Evolutionary conservation across 2,113 vertebrate species (phyloP).

Genomic region (Trochalopteron elliotii): DNA sequence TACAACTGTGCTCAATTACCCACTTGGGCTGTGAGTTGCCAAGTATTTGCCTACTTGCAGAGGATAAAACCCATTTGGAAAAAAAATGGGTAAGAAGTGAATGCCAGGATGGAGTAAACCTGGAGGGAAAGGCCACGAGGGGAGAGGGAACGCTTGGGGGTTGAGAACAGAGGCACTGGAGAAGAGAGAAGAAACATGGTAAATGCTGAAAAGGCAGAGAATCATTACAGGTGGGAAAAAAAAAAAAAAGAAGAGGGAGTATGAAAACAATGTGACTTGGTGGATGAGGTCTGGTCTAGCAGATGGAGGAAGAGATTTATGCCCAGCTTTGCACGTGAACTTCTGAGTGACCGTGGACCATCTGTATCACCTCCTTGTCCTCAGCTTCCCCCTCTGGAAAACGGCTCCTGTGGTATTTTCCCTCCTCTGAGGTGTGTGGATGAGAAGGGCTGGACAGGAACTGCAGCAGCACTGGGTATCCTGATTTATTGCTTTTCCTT

Average conservation of each 20-base stretch:
- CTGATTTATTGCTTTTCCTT: conserved; percentile 38
- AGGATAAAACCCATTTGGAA: conserved; percentile 5
- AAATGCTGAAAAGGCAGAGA: not conserved
- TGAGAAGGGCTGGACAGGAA: not conserved
- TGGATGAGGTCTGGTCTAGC: not conserved
- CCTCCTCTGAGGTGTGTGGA: not conserved
- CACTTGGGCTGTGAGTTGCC: conserved; percentile 33
- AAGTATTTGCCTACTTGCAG: conserved; percentile 40
- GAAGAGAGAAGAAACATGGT: not conserved
- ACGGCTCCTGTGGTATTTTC: not conserved
- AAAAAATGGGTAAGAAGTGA: not conserved
- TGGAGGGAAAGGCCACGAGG: not conserved
- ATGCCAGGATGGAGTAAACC: not conserved
- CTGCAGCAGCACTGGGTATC: not conserved
- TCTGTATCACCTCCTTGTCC: not conserved
- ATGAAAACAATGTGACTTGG: not conserved
- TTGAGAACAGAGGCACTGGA: not conserved
- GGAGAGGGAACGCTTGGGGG: not conserved
- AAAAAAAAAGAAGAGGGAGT: not conserved
- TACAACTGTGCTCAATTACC: conserved; percentile 45
- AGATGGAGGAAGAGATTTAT: not conserved
- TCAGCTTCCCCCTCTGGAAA: conserved; percentile 23
- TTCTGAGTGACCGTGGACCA: not conserved
- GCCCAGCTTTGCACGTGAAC: not conserved
- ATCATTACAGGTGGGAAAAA: not conserved